Evolutionary conservation across 2,888 invertebrate genomes (phyloP).

Genomic region (Drosophila ustulata): DNA sequence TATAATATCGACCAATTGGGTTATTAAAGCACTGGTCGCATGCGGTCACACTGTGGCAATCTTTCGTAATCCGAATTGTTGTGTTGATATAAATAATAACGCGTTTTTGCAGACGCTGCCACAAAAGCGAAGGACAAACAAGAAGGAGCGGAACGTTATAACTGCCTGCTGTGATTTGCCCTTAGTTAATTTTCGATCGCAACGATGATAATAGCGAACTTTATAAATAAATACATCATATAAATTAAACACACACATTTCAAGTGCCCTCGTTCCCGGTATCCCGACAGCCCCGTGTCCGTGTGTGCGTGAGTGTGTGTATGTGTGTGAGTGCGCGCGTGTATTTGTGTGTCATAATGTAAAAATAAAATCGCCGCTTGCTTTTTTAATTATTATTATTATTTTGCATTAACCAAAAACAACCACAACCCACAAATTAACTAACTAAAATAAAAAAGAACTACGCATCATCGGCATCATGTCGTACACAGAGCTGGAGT

Average conservation of each 20-base stretch:
- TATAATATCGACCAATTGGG: background rate
- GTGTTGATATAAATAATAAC: conserved; percentile 35
- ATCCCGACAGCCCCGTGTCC: conserved; percentile 2
- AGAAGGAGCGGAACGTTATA: background rate
- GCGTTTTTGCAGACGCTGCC: conserved; percentile 14
- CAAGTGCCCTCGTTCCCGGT: conserved; percentile 22
- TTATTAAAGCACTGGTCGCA: background rate
- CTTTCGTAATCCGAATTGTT: conserved; percentile 49
- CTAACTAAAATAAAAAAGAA: conserved; percentile 28
- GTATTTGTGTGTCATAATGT: conserved; percentile 24
- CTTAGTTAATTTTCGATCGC: background rate
- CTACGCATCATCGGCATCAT: conserved; percentile 84
- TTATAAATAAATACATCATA: conserved; percentile 14
- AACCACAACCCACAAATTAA: conserved; percentile 27
- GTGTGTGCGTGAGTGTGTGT: conserved; percentile 14
- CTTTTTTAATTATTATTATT: background rate
- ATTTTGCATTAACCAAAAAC: conserved; percentile 21
- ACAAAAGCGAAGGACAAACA: conserved; percentile 29
- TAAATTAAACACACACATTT: conserved; percentile 17
- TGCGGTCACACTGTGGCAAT: conserved; percentile 28
- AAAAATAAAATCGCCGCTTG: conserved; percentile 28
- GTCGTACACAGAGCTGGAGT: conserved; percentile 97
- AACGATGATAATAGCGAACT: conserved; percentile 6
- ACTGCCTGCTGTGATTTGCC: background rate
- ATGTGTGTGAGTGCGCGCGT: background rate